Base-by-base conservation (phyloP, 2,888 invertebrate species). In the Synanthedon vespiformis region DNA sequence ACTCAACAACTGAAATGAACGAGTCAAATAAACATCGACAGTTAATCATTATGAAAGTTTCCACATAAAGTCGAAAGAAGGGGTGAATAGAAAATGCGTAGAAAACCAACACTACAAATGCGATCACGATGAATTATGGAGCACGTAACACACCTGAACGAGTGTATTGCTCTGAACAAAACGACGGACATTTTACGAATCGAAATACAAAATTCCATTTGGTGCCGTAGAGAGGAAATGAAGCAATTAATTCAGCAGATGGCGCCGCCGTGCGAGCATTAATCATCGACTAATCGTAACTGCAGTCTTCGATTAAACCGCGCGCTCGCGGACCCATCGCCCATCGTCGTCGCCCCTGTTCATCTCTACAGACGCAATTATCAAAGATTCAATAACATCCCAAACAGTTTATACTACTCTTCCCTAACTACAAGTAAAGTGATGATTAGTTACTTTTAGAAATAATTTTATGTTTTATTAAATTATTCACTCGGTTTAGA, bases 211-310 rank as follows among this genome's bases (percentile, higher is more conserved):
- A 86, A 85, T 86, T 85, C 78, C 83, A 85, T 85, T 85, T 77
- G 79, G 79, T 74, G 72, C 82, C 77, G 80, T 79, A 79, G 78
- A 77, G 78, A 80, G 87, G 87, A 87, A 87, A 87, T 86, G 85
- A 86, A 86, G 80, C 87, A 86, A 87, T 87, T 87, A 86, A 86
- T 86, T 76, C 82, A 74, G 83, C 85, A 86, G 87, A 86, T 86
- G 86, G 86, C 84, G 81, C 75, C 77, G 77, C 81, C 80, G 82
- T 80, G 74, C 82, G 82, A 80, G 79, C 77, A 86, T 87, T 85
- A 86, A 86, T 87, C 87, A 87, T 85, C 77, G 79, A 79, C 85
- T 86, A 86, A 87, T 85, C 84, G 83, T 81, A 80, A 81, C 86
- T 86, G 84, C 85, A 87, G 86, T 86, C 86, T 86, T 85, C 83